phyloP scores from a whole-genome alignment of 1,140 invertebrate genomes.

The Odontomachus brunneus region DNA sequence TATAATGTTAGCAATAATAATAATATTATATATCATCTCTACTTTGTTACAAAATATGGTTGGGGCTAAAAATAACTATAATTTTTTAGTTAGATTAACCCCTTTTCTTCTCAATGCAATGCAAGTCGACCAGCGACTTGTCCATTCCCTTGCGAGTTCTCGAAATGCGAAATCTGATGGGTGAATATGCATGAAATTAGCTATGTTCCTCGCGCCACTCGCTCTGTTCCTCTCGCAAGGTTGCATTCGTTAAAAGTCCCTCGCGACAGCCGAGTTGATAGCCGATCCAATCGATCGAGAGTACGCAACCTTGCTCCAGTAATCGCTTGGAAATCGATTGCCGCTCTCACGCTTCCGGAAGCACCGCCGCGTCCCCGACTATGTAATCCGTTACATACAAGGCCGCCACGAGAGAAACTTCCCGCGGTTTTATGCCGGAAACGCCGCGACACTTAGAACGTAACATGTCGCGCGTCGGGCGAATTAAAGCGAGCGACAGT shows the following conservation, averaged over 20 bases:
- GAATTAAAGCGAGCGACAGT: constrained; percentile 16
- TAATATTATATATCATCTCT: too few species aligned
- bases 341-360: not conserved
- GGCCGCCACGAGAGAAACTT: not conserved
- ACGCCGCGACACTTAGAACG: not conserved
- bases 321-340: constrained; percentile 9
- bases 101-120: too few species aligned
- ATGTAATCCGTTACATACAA: constrained; percentile 7
- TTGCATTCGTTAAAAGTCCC: too few species aligned
- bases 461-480: constrained; percentile 27
- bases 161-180: too few species aligned
- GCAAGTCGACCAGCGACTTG: too few species aligned
- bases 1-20: too few species aligned
- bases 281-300: not conserved
- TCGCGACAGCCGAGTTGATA: not conserved
- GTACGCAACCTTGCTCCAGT: constrained; percentile 7
- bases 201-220: not conserved
- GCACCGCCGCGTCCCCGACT: not conserved
- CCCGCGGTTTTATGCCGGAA: constrained; percentile 14
- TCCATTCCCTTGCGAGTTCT: not conserved
- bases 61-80: too few species aligned
- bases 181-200: too few species aligned
- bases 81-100: too few species aligned
- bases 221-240: too few species aligned
- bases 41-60: too few species aligned